A percentile compares a stretch with the other conserved stretches of the same genome.
These are phyloP conservation scores for Drosophila nr. perissopoda DNA, from an alignment of 2,888 invertebrate genomes.

Conservation along the genomic window DNA sequence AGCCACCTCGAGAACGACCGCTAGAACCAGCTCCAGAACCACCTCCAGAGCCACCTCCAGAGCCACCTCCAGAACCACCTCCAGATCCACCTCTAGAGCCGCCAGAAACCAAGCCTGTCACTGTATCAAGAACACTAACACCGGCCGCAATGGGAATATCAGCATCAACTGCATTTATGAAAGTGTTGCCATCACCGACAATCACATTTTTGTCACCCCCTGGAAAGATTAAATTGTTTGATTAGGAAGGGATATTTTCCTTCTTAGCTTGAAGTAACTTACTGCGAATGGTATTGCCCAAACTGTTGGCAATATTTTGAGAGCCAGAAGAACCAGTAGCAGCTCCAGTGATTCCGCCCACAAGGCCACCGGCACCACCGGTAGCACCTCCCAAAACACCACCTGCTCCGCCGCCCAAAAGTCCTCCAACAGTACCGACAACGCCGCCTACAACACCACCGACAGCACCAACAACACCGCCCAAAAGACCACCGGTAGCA, in stretches of 20 bases:
- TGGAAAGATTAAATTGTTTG: background rate
- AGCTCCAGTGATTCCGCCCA: background rate
- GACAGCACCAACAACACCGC: background rate
- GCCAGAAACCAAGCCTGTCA: slow-evolving; percentile 7
- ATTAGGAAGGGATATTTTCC: background rate
- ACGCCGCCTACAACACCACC: background rate
- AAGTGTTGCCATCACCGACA: slow-evolving; percentile 47
- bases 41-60: background rate
- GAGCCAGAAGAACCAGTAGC: background rate
- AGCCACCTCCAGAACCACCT: background rate
- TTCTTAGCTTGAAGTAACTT: slow-evolving; percentile 22
- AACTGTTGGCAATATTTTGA: slow-evolving; percentile 8
- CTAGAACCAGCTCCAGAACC: background rate
- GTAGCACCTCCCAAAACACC: background rate
- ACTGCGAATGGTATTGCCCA: slow-evolving; percentile 11
- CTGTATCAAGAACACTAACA: slow-evolving; percentile 4
- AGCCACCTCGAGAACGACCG: background rate
- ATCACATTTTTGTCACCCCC: slow-evolving; percentile 37
- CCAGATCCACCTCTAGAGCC: background rate
- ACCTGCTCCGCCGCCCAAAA: background rate
- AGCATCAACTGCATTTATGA: slow-evolving; percentile 17
- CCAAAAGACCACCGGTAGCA: background rate
- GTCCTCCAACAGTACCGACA: background rate
- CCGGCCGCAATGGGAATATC: slow-evolving; percentile 5
- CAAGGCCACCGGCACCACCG: background rate